Base-by-base conservation (phyloP, 2,888 invertebrate species). In the Cabera pusaria region DNA sequence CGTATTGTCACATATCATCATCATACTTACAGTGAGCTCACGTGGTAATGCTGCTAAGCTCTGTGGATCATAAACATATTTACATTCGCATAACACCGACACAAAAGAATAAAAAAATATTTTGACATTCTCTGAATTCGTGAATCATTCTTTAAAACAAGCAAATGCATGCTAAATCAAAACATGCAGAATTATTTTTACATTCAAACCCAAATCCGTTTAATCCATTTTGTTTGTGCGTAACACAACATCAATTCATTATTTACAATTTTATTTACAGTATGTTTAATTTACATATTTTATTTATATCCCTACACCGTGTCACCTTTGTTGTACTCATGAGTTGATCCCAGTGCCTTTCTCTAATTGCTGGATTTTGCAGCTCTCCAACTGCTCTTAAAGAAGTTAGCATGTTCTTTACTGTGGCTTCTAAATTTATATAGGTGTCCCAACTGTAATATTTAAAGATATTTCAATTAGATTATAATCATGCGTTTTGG, bases 321-420 rank as follows among this genome's bases (percentile, higher is more conserved):
- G 48, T 77, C 68, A 96, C 96, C 95, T 98, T 98, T 7, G 98
- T 98, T 27, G 97, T 97, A 61, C 93, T 94, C 97, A 98, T 98
- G 29, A 98, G 90, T 80, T 98, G 98, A 70, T 97, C 94, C 98
- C 98, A 98, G 84, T 98, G 98, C 9, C 98, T 91, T 79, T 98
- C 97, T 42, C 98, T 91, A 51, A 98, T 98, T 0, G 98, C 98
- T 21, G 97, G 95, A 87, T 98, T 98, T 84, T 98, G 98, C 1
- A 98, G 90, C 74, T 98, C 98, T 20, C 96, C 97, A 1, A 98
- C 98, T 2, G 98, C 98, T 67, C 97, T 92, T 38, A 98, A 85
- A 0, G 98, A 98, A 1, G 98, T 98, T 31, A 98, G 82, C 94
- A 98, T 98, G 78, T 98, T 98, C 85, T 98, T 98, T 0, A 98